Evolutionary conservation across 53 echinoderm and acorn worm species (phyloP).

Genomic region (Stichopus horrens): DNA sequence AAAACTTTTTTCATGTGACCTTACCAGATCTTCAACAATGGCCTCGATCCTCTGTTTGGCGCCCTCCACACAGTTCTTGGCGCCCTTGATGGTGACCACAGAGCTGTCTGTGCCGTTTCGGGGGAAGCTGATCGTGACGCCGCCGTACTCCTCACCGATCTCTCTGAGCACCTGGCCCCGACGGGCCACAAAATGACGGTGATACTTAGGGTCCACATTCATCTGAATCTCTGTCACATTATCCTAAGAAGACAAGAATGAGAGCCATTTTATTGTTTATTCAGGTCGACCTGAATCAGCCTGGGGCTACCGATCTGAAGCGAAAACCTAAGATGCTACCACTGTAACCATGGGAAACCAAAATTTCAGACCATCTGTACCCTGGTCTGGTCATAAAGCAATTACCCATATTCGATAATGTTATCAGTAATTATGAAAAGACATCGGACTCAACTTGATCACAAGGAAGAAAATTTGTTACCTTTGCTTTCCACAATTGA

Average conservation of each 20-base stretch:
- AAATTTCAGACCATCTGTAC: too few relatives aligned
- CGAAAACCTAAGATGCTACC: too few relatives aligned
- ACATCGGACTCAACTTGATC: too few relatives aligned
- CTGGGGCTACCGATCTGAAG: too few relatives aligned
- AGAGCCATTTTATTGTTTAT: background rate
- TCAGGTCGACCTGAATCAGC: too few relatives aligned
- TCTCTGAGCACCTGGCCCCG: conserved; percentile 92
- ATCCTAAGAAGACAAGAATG: conserved; percentile 60
- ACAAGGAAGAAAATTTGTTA: too few relatives aligned
- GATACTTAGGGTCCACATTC: conserved; percentile 86
- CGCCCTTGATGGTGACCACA: conserved; percentile 84
- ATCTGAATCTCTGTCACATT: conserved; percentile 87
- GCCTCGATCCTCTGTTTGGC: conserved; percentile 78
- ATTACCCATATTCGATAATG: too few relatives aligned
- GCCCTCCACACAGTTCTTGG: conserved; percentile 90
- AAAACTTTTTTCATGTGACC: too few relatives aligned
- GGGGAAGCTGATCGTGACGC: conserved; percentile 97
- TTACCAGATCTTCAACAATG: conserved; percentile 88
- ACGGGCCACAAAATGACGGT: conserved; percentile 95
- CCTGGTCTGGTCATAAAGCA: too few relatives aligned
- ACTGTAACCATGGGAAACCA: too few relatives aligned
- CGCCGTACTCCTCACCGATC: conserved; percentile 96
- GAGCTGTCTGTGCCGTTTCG: conserved; percentile 89
- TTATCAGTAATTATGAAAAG: too few relatives aligned
- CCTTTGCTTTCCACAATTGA: too few relatives aligned